phyloP scores from a whole-genome alignment of 2,797 vertebrate genomes.

The Australoheros facetus region DNA sequence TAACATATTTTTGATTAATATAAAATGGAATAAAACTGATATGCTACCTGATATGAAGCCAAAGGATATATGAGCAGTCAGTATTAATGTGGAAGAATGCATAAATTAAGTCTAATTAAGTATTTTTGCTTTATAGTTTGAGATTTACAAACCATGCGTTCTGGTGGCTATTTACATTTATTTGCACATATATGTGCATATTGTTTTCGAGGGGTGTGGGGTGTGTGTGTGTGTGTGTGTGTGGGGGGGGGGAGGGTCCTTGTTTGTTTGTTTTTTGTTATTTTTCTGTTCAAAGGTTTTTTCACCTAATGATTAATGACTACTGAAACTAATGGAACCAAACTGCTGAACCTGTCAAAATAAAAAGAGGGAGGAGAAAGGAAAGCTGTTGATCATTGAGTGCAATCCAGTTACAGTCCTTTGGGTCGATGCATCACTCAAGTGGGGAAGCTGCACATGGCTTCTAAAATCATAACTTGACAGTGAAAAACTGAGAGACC shows the following conservation, averaged over 20 bases:
- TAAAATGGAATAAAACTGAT: not conserved
- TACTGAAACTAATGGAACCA: not conserved
- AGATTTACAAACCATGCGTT: not conserved
- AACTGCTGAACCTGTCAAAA: slow-evolving; percentile 7
- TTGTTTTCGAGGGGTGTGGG: not conserved
- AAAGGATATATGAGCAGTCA: not conserved
- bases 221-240: too few species aligned
- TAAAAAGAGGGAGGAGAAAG: not conserved
- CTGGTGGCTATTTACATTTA: not conserved
- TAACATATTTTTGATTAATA: not conserved
- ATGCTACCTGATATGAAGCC: not conserved
- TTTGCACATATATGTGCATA: not conserved
- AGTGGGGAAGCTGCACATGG: not conserved
- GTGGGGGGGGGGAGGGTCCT: too few species aligned
- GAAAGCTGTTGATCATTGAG: not conserved
- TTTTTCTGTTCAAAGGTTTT: not conserved
- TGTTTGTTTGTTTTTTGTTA: too few species aligned
- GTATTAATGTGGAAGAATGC: not conserved
- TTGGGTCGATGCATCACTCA: not conserved
- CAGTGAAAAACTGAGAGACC: not conserved
- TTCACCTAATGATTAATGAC: not conserved
- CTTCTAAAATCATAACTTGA: slow-evolving; percentile 6
- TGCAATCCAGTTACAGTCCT: slow-evolving; percentile 1
- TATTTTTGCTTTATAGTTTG: not conserved
- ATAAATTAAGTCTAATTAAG: not conserved